phyloP scores from a whole-genome alignment of 1,140 invertebrate species.

The Papilio xuthus region DNA sequence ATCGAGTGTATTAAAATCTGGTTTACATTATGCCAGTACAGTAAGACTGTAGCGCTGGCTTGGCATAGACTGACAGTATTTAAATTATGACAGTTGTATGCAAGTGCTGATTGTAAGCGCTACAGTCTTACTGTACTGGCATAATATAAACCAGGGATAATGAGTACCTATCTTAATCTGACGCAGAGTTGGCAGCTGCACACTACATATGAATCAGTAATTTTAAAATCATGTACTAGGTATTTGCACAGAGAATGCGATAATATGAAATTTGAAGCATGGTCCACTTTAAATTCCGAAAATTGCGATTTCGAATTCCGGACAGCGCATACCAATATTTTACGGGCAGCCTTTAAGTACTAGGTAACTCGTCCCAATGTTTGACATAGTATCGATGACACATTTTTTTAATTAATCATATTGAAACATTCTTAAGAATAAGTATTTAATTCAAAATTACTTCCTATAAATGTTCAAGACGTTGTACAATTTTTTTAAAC shows the following conservation, averaged over 20 bases:
- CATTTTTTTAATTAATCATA: too few relatives aligned
- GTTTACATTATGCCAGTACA: too few relatives aligned
- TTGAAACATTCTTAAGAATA: too few relatives aligned
- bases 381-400: not conserved
- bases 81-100: too few relatives aligned
- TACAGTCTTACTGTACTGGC: too few relatives aligned
- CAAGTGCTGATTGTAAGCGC: too few relatives aligned
- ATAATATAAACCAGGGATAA: not conserved
- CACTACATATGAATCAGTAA: not conserved
- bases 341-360: not conserved
- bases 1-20: not conserved
- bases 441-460: too few relatives aligned
- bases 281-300: not conserved
- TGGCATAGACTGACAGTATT: too few relatives aligned
- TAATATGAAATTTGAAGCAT: not conserved
- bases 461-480: too few relatives aligned
- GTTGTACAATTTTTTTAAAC: too few relatives aligned
- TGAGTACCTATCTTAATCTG: not conserved
- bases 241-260: not conserved
- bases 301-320: not conserved
- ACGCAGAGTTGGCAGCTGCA: not conserved
- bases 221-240: not conserved
- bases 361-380: not conserved
- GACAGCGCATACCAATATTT: not conserved
- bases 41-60: too few relatives aligned